These are phyloP conservation scores for Hephaestus fuliginosus DNA, from an alignment of 2,797 vertebrate genomes.

Conservation along the genomic window DNA sequence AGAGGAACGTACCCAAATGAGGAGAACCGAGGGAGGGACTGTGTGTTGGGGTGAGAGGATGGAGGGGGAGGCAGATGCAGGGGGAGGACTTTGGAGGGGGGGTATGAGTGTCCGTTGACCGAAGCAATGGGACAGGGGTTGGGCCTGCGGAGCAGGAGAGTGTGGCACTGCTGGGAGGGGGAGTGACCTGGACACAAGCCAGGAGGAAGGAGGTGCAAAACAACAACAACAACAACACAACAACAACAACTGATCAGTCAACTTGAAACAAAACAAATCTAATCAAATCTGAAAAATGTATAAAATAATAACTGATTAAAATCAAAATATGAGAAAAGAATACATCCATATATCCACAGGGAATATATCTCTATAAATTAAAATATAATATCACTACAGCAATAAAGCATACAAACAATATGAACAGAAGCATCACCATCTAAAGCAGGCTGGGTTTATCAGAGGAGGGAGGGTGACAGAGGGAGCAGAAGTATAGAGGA, in stretches of 20 bases:
- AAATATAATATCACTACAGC: conserved; percentile 45
- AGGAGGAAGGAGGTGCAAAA: conserved; percentile 85
- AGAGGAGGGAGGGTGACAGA: conserved; percentile 35
- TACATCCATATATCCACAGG: conserved; percentile 73
- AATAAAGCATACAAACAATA: conserved; percentile 66
- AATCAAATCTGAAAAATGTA: conserved; percentile 68
- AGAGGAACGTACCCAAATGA: conserved; percentile 92
- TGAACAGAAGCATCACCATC: conserved; percentile 58
- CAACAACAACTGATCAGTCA: conserved; percentile 85
- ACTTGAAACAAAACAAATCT: conserved; percentile 82
- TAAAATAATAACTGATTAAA: conserved; percentile 66
- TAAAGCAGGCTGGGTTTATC: conserved; percentile 42
- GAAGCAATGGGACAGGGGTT: conserved; percentile 87
- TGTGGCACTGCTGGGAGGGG: conserved; percentile 91
- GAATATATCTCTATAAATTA: conserved; percentile 73
- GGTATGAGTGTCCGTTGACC: conserved; percentile 90
- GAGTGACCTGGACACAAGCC: conserved; percentile 88
- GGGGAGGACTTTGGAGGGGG: conserved; percentile 89
- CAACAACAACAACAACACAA: conserved; percentile 88
- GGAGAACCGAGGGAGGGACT: conserved; percentile 91
- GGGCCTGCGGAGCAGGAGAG: conserved; percentile 90
- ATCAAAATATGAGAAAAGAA: conserved; percentile 74
- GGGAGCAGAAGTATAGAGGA: conserved; percentile 51
- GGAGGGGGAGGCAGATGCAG: conserved; percentile 86
- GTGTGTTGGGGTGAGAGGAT: conserved; percentile 85